These are phyloP conservation scores for Synergus gifuensis DNA, from an alignment of 2,888 invertebrate genomes.

Conservation along the genomic window DNA sequence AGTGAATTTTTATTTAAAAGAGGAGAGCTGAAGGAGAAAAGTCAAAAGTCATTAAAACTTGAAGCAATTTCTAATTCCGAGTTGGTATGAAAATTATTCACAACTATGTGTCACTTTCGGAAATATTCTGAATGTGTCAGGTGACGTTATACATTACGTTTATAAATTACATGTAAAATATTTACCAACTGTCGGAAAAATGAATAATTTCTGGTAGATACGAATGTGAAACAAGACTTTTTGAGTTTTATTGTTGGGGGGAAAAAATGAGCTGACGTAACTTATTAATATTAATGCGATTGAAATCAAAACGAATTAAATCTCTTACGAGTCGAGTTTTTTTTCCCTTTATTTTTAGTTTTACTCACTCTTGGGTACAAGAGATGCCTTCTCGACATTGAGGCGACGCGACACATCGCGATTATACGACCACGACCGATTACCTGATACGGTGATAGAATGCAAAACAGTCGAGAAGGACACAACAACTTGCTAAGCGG, in stretches of 20 bases:
- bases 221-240: slow-evolving; percentile 11
- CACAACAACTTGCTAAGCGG: slow-evolving; percentile 50
- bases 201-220: not conserved
- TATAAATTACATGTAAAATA: not conserved
- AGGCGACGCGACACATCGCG: slow-evolving; percentile 53
- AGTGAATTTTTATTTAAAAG: not conserved
- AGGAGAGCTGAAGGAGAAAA: not conserved
- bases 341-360: slow-evolving; percentile 27
- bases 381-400: slow-evolving; percentile 47
- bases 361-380: slow-evolving; percentile 20
- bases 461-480: slow-evolving; percentile 50
- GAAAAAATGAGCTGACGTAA: slow-evolving; percentile 37
- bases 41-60: not conserved
- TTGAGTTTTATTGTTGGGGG: slow-evolving; percentile 25
- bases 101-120: not conserved
- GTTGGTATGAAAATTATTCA: not conserved
- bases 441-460: slow-evolving; percentile 49
- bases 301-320: slow-evolving; percentile 40
- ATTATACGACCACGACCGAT: slow-evolving; percentile 56
- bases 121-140: not conserved
- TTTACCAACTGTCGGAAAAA: slow-evolving; percentile 1
- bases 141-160: not conserved
- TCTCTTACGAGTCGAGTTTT: slow-evolving; percentile 5
- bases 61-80: not conserved
- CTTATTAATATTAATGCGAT: slow-evolving; percentile 42